Base-by-base conservation (phyloP, 2,797 vertebrate species). In the Etheostoma perlongum region DNA sequence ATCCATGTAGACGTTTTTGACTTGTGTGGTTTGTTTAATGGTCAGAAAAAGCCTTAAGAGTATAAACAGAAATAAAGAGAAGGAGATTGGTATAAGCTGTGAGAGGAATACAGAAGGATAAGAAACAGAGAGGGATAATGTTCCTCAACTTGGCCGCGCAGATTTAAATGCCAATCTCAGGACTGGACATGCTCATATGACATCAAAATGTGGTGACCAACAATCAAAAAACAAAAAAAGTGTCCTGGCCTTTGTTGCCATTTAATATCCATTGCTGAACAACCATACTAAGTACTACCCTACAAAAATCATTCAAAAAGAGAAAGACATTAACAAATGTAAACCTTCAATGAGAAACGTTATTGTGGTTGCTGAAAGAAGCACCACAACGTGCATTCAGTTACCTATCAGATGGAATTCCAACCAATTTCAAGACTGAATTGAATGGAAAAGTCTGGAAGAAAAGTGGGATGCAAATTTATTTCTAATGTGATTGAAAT, bases 401-500 rank as follows among this genome's bases (percentile, higher is more conserved):
- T 85, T 64, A 60, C 74, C 74, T 75, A 75, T 86, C 83, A 86
- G 81, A 85, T 86, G 72, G 66, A 69, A 62, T 83, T 87, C 67
- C 52, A 67, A 77, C 78, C 80, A 75, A 82, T 84, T 84, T 88
- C 82, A 85, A 68, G 74, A 76, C 67, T 67, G 81, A 83, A 87
- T 79, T 78, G 74, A 89, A 91, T 74, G 78, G 73, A 77, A 82
- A 75, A 59, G 63, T 54, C 67, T 46, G 62, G 78, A 70, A 74
- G 68, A 79, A 83, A 87, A 84, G 71, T 76, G 36, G 70, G 83
- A 82, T 72, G 74, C 52, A 23, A 88, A 89, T 92, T 72, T 87
- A 82, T 89, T 91, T 91, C 78, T 87, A 91, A 92, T 89, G 84
- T 87, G 91, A 91, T 88, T 90, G 84, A 87, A 86, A 88, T 64